Evolutionary conservation across 2,797 vertebrate species (phyloP), one percentile per base, ranked within the genome.

Genomic region (Okamejei kenojei): DNA sequence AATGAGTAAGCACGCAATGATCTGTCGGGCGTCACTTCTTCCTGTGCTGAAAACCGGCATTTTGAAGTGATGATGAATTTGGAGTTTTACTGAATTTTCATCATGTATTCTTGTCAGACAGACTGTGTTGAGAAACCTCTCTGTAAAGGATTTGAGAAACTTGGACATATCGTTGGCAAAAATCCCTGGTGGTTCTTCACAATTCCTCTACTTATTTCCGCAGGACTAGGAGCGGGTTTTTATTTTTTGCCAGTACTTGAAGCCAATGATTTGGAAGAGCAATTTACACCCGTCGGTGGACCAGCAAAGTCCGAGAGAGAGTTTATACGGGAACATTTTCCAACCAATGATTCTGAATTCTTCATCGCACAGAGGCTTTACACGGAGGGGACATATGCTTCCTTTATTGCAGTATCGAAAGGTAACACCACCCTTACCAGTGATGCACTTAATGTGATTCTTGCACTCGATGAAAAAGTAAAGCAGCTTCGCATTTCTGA

Each of bases 261-360:
- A 63, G 95, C 96, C 1, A 96, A 97, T 54, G 93, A 97, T 84
- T 96, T 98, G 0, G 97, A 97, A 93, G 93, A 94, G 9, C 96
- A 98, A 94, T 98, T 98, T 95, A 98, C 97, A 0, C 97, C 97
- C 0, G 78, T 94, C 0, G 0, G 95, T 21, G 97, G 98, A 0
- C 96, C 88, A 0, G 97, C 97, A 93, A 98, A 98, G 94, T 79
- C 26, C 0, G 97, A 98, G 94, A 96, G 97, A 93, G 94, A 93
- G 80, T 96, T 97, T 54, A 96, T 97, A 71, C 95, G 93, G 93
- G 94, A 74, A 1, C 94, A 95, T 0, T 98, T 98, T 93, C 95
- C 95, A 2, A 93, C 94, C 54, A 61, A 95, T 0, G 94, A 97
- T 71, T 94, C 95, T 0, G 0, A 21, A 21, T 35, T 13, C 21